phyloP scores from a whole-genome alignment of 2,113 vertebrate genomes.

The Ovis canadensis region DNA sequence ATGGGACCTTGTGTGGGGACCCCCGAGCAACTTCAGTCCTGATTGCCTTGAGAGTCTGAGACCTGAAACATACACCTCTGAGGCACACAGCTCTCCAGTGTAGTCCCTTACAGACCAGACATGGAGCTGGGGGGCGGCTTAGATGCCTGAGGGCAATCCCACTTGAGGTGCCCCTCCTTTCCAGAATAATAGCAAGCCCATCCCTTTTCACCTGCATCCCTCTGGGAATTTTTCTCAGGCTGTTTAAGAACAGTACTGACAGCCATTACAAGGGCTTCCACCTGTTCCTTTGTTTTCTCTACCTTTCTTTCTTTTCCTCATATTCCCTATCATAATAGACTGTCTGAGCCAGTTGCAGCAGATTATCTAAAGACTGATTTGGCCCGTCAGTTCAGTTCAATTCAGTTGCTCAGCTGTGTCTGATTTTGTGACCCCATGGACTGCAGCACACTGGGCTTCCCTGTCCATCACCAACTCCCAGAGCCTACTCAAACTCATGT shows the following conservation, averaged over 20 bases:
- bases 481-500: background rate
- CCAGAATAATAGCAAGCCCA: background rate
- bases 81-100: no score
- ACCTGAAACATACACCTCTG: background rate
- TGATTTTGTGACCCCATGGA: background rate
- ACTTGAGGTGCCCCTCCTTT: background rate
- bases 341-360: background rate
- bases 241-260: background rate
- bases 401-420: background rate
- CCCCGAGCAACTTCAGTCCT: background rate
- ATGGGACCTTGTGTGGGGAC: background rate
- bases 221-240: background rate
- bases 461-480: background rate
- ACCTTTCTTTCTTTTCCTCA: background rate
- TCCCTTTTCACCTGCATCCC: background rate
- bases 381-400: background rate
- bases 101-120: background rate
- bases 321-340: background rate
- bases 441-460: background rate
- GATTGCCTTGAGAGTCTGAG: background rate
- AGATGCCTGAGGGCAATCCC: background rate
- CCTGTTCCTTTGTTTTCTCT: background rate
- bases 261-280: background rate
- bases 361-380: background rate
- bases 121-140: background rate